Base-by-base conservation (phyloP, 2,888 invertebrate species). In the Diaprepes abbreviatus region DNA sequence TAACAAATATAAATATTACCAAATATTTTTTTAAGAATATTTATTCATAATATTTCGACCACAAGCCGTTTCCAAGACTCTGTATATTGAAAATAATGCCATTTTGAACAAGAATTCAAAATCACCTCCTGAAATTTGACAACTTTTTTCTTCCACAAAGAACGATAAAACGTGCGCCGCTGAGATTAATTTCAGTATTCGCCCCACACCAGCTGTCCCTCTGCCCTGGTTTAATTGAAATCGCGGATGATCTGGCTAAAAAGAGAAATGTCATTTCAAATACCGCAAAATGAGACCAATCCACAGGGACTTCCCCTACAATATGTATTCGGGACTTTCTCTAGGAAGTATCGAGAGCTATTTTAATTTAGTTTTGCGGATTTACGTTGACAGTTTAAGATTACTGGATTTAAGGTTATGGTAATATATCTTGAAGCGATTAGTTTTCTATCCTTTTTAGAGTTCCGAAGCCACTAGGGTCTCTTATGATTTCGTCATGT, bases 231-330 rank as follows among this genome's bases (percentile, higher is more conserved):
- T 82, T 82, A 83, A 83, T 83, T 83, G 83, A 82, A 83, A 82
- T 78, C 81, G 81, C 82, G 82, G 83, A 83, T 83, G 82, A 82
- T 80, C 79, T 76, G 78, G 80, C 80, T 82, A 82, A 83, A 83
- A 83, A 82, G 83, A 82, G 83, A 81, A 82, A 82, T 52, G 82
- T 82, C 82, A 82, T 83, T 83, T 82, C 81, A 78, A 77, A 80
- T 80, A 79, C 81, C 79, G 76, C 79, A 80, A 82, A 81, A 82
- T 79, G 80, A 81, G 80, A 78, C 78, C 79, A 80, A 79, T 79
- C 80, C 79, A 74, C 74, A 74, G 80, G 79, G 80, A 80, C 79
- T 79, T 79, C 35, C 59, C 59, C 31, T 24, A 40, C 28, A 58
- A 58, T 58, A 43, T 43, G 43, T 58, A 58, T 58, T 40, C 14